These are phyloP conservation scores for Otus scops DNA, from an alignment of 2,797 vertebrate species.

Conservation along the genomic window DNA sequence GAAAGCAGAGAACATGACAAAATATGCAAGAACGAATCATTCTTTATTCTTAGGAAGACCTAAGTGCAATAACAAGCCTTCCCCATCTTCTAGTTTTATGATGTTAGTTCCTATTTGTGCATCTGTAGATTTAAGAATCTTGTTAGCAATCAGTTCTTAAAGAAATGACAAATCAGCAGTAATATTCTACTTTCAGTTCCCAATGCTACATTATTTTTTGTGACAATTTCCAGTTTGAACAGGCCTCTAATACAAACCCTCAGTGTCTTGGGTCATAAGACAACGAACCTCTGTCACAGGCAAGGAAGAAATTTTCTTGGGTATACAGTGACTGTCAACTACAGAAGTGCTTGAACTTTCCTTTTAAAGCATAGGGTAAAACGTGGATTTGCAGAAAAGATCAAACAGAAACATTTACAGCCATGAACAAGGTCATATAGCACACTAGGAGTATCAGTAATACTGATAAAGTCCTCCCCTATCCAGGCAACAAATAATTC, in stretches of 20 bases:
- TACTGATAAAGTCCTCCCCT: neutral
- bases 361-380: neutral
- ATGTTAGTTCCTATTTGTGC: neutral
- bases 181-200: neutral
- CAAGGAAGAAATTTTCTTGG: neutral
- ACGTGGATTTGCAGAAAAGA: neutral
- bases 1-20: neutral
- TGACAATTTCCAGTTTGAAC: neutral
- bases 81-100: neutral
- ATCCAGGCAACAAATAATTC: neutral
- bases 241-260: neutral
- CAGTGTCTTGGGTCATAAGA: neutral
- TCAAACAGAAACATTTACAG: neutral
- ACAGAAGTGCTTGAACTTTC: neutral
- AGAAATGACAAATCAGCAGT: neutral
- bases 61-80: neutral
- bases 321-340: neutral
- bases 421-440: neutral
- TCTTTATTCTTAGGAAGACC: neutral
- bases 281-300: neutral
- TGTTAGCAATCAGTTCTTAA: neutral
- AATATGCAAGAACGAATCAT: neutral
- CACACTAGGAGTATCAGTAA: neutral
- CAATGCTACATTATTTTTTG: neutral
- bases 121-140: neutral